Percentiles rank a stretch among this genome's conserved stretches.
These are phyloP conservation scores for Halocynthia aurantium DNA, from an alignment of 23 tunicate species.

Conservation along the genomic window DNA sequence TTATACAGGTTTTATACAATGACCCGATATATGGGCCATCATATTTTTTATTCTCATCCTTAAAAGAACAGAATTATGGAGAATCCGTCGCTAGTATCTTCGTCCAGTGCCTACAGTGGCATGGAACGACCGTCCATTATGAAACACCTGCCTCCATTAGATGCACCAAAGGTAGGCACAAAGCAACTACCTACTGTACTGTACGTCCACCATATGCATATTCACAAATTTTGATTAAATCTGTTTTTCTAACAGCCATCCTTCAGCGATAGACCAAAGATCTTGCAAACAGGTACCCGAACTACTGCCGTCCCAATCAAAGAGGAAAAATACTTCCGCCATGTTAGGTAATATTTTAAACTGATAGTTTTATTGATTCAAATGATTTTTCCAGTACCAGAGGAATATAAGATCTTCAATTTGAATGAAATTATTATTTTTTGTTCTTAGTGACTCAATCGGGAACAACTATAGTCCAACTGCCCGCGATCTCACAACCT, in stretches of 20 bases:
- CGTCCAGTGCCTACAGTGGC: neutral
- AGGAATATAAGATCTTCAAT: neutral
- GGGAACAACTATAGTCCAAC: conserved; percentile 80
- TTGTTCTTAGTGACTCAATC: conserved; percentile 54
- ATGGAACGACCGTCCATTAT: conserved; percentile 43
- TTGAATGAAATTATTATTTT: neutral
- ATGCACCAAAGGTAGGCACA: conserved; percentile 39
- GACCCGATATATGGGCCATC: neutral
- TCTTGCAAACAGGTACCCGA: conserved; percentile 66
- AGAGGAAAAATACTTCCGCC: conserved; percentile 75
- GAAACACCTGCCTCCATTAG: conserved; percentile 62
- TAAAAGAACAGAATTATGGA: neutral
- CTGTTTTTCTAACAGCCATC: conserved; percentile 33
- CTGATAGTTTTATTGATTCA: neutral
- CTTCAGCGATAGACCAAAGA: conserved; percentile 63
- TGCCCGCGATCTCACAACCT: conserved; percentile 64
- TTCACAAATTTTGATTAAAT: neutral
- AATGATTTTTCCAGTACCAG: neutral
- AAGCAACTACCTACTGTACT: neutral
- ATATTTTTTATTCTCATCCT: neutral
- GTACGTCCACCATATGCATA: neutral
- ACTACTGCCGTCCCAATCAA: conserved; percentile 68
- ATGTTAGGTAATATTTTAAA: conserved; percentile 47
- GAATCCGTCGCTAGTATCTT: conserved; percentile 13
- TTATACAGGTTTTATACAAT: too few relatives aligned